Base-by-base conservation (phyloP, 2,797 vertebrate species). In the Sebastes dallii region DNA sequence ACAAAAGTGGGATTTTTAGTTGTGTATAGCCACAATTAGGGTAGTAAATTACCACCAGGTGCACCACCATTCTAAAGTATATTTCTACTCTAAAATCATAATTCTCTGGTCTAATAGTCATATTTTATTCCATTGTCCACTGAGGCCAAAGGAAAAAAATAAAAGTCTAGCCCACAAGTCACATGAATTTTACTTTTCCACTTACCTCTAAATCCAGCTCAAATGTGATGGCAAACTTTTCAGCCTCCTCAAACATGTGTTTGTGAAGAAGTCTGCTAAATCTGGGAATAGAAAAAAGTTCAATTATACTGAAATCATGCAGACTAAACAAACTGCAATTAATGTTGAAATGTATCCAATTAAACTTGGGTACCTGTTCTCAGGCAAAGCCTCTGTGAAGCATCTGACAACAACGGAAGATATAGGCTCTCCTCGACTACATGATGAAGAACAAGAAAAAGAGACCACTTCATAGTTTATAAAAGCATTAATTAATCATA, bases 301-400 rank as follows among this genome's bases (percentile, higher is more conserved):
- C 25, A 5, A 77, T 60, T 24, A 46, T 61, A 64, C 6, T 27
- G 54, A 72, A 24, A 67, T 65, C 20, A 54, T 8, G 25, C 1
- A 22, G 3, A 73, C 5, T 4, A 32, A 0, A 69, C 3, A 32
- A 50, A 70, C 14, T 25, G 4, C 5, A 73, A n/a, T n/a, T 22
- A 22, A 25, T 14, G 13, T 8, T 20, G 4, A 34, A 60, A 72
- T 1, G 10, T 10, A 24, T 62, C 8, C 1, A 34, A 29, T 18
- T 29, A 66, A 55, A 72, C 39, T 22, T 0, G 50, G 27, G 5
- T 79, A 99, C 99, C 98, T 98, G 81, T 98, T 99, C 92, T 99
- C 99, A 8, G 99, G 99, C 79, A 99, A 95, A 81, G 98, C 97
- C 95, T 99, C 99, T n/a, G 98, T 99, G 90, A 99, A 96, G 90